A percentile compares a stretch with the other conserved stretches of the same genome.
Evolutionary conservation across 2,113 vertebrate genomes (phyloP).

Genomic region (Myotis brandtii): DNA sequence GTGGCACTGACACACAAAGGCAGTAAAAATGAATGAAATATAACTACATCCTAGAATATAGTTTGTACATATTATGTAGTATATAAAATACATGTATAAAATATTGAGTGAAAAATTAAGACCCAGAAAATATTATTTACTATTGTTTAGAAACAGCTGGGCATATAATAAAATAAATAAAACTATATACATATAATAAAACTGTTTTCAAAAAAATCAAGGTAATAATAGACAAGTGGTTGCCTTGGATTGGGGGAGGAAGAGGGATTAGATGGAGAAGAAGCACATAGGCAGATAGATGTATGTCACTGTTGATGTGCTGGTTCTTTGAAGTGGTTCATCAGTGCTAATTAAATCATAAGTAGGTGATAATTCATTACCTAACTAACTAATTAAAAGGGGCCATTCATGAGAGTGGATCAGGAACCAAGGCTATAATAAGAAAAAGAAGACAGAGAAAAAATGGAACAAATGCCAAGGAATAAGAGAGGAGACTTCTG

Average conservation of each 20-base stretch:
- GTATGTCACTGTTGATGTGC: background rate
- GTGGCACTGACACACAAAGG: background rate
- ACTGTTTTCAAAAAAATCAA: background rate
- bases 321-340: background rate
- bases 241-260: background rate
- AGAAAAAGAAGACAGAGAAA: constrained; percentile 21
- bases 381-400: background rate
- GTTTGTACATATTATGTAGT: background rate
- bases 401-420: background rate
- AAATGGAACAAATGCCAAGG: background rate
- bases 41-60: background rate
- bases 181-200: background rate
- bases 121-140: background rate
- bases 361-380: background rate
- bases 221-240: background rate
- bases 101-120: constrained; percentile 36
- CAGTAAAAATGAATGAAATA: background rate
- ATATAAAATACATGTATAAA: background rate
- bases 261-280: background rate
- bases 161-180: background rate
- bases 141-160: background rate
- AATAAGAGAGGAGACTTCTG: background rate
- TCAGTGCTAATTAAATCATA: background rate
- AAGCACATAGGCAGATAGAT: background rate
- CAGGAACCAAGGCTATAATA: background rate